Percentiles rank a stretch among this genome's conserved stretches.
These are phyloP conservation scores for Agonum fuliginosum DNA, from an alignment of 2,888 invertebrate species.

Conservation along the genomic window DNA sequence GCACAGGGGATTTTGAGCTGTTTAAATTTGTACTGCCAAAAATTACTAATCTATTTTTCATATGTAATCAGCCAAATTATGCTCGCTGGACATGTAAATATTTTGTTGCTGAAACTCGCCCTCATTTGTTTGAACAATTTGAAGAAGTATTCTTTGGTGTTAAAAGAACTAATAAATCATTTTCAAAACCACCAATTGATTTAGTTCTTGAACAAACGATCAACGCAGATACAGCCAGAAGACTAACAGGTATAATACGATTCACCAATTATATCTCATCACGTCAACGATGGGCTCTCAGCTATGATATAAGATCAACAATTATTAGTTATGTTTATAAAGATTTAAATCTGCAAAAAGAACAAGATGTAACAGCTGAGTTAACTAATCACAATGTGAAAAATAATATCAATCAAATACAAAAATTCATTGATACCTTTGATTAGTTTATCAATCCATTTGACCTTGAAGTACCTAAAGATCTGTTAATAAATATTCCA, in stretches of 20 bases:
- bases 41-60: slow-evolving; percentile 66
- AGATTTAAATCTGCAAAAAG: slow-evolving; percentile 62
- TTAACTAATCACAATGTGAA: slow-evolving; percentile 59
- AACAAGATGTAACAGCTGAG: slow-evolving; percentile 61
- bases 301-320: slow-evolving; percentile 62
- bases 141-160: slow-evolving; percentile 66
- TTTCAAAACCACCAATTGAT: slow-evolving; percentile 67
- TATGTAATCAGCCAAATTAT: slow-evolving; percentile 67
- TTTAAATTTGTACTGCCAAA: slow-evolving; percentile 63
- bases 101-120: slow-evolving; percentile 66
- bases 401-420: slow-evolving; percentile 47
- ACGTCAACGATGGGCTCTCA: slow-evolving; percentile 64
- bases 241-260: slow-evolving; percentile 63
- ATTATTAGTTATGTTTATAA: slow-evolving; percentile 64
- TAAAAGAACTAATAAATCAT: slow-evolving; percentile 67
- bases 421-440: slow-evolving; percentile 53
- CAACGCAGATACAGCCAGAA: slow-evolving; percentile 66
- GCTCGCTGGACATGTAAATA: slow-evolving; percentile 66
- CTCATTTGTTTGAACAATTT: slow-evolving; percentile 64
- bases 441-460: slow-evolving; percentile 63
- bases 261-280: slow-evolving; percentile 65
- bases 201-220: slow-evolving; percentile 68
- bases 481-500: slow-evolving; percentile 63
- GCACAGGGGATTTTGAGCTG: slow-evolving; percentile 61
- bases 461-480: slow-evolving; percentile 60